These are phyloP conservation scores for Rhagoletis pomonella DNA, from an alignment of 1,140 invertebrate genomes.

Conservation along the genomic window DNA sequence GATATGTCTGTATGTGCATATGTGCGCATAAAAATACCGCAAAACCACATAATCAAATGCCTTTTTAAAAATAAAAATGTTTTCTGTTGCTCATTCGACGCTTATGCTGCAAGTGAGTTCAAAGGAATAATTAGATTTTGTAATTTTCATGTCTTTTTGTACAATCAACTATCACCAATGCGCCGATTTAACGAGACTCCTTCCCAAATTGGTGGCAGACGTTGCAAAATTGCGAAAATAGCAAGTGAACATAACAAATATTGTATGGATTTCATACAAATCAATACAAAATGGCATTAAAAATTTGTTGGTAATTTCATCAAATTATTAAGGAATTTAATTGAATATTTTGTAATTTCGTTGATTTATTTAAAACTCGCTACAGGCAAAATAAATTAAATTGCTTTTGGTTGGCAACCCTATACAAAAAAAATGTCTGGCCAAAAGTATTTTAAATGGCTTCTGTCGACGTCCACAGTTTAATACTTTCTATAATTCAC, in stretches of 20 bases:
- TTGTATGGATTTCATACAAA: neutral
- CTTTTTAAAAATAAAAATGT: neutral
- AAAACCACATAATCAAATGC: constrained; percentile 44
- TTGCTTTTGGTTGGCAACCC: too few species aligned
- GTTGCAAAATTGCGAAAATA: neutral
- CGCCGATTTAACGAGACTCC: neutral
- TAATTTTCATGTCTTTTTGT: neutral
- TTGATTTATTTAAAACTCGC: too few species aligned
- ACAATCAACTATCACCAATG: neutral
- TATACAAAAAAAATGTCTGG: too few species aligned
- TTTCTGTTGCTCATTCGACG: neutral
- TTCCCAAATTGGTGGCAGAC: constrained; percentile 20
- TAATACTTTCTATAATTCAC: too few species aligned
- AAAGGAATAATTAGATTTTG: neutral
- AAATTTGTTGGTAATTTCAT: neutral
- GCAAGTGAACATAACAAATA: too few species aligned
- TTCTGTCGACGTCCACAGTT: too few species aligned
- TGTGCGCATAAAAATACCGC: neutral
- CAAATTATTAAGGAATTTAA: neutral
- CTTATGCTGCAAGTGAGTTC: neutral
- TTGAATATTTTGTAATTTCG: neutral
- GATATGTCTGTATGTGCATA: neutral
- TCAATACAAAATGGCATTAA: neutral
- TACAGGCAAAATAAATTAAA: too few species aligned
- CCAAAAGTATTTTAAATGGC: too few species aligned